Conservation (phyloP, 2,797 vertebrate species). For the Chiroxiphia lanceolata region DNA sequence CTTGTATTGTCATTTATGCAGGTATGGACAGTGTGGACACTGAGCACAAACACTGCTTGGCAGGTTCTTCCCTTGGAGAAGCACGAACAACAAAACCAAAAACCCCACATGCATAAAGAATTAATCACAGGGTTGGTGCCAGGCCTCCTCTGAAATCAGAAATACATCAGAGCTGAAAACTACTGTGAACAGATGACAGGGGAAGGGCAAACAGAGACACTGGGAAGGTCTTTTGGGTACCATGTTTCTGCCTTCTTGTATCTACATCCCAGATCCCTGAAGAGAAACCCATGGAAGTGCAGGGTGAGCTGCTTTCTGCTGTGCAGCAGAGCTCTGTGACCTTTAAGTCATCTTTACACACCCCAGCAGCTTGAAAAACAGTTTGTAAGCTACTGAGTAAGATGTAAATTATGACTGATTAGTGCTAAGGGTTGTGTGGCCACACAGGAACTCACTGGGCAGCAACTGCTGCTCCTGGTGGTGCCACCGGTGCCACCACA, state of each 20-base stretch:
- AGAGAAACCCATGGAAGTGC: not conserved
- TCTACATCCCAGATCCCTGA: not conserved
- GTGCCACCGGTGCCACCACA: not conserved
- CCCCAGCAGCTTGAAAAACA: not conserved
- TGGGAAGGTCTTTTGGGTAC: not conserved
- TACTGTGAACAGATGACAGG: not conserved
- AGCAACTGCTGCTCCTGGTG: not conserved
- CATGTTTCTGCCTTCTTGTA: not conserved
- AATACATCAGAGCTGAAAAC: not conserved
- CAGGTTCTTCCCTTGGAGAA: not conserved
- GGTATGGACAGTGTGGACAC: not conserved
- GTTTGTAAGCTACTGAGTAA: not conserved
- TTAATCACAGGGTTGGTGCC: not conserved
- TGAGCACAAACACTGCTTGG: not conserved
- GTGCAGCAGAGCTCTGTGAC: not conserved
- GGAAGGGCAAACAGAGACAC: not conserved
- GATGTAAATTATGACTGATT: not conserved
- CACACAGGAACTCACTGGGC: not conserved
- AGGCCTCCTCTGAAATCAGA: not conserved
- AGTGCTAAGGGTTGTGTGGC: not conserved
- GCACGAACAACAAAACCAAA: not conserved
- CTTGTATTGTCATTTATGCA: not conserved
- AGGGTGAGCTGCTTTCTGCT: not conserved
- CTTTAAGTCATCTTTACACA: not conserved
- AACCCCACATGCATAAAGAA: not conserved